phyloP scores from a whole-genome alignment of 2,797 vertebrate species.

The Erethizon dorsatum region DNA sequence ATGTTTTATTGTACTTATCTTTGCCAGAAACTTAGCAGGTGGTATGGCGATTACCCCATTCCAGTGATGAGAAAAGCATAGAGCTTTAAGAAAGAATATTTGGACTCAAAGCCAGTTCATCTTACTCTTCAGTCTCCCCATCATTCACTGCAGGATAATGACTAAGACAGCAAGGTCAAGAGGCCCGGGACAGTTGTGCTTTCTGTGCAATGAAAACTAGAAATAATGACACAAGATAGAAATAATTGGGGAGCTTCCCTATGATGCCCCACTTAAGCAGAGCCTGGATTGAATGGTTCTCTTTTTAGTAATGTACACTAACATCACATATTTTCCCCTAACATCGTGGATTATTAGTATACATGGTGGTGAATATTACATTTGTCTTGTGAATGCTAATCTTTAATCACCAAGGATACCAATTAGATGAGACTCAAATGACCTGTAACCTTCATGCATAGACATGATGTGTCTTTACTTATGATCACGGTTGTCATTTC shows the following conservation, averaged over 20 bases:
- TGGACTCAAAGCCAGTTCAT: background rate
- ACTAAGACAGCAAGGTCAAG: background rate
- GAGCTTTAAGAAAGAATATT: background rate
- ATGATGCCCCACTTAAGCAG: background rate
- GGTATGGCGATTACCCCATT: background rate
- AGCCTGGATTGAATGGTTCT: background rate
- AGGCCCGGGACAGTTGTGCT: accelerated
- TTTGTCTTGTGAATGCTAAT: background rate
- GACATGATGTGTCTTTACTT: background rate
- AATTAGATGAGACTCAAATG: background rate
- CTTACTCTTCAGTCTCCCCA: too few species aligned
- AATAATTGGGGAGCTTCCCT: background rate
- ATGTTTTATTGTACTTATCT: background rate
- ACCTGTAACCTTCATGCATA: background rate
- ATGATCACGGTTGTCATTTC: background rate
- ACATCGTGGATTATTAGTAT: background rate
- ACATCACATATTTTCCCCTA: background rate
- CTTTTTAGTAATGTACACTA: background rate
- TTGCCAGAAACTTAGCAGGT: background rate
- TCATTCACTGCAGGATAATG: background rate
- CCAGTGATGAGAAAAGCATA: background rate
- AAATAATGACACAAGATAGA: background rate
- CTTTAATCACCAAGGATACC: background rate
- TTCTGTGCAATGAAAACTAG: background rate
- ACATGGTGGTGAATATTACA: background rate